Evolutionary conservation across 2,888 invertebrate genomes (phyloP), one percentile per base, ranked within the genome.

Genomic region (Drosophila algonquin): DNA sequence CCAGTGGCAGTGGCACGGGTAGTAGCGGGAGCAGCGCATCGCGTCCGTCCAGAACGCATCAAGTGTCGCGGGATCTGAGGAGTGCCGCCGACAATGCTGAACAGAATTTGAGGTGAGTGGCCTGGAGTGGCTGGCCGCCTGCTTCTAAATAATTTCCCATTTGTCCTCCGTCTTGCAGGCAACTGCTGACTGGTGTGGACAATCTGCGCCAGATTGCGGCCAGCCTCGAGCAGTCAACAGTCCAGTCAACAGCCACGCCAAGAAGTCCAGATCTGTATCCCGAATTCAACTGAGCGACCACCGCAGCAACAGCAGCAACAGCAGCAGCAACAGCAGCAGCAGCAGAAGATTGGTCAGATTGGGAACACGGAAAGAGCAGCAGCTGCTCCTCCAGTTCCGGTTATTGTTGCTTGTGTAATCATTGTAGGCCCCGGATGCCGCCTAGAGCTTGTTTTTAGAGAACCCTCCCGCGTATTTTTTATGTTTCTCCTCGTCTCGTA

Each of bases 141-240:
- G 40, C 14, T 12, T n/a, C 7, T n/a, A 14, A n/a, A 40, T 40
- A n/a, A n/a, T n/a, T 40, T 1, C 14, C n/a, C 2, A 6, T n/a
- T 2, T 14, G 7, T 40, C 40, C n/a, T 40, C 2, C 40, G 2
- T 40, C 53, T 80, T 63, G 59, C 81, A 95, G 95, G 87, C 95
- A 95, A 93, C 90, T 95, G 73, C 92, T 95, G 82, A 93, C 93
- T 69, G 95, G 95, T 52, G 95, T 95, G 58, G 94, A 94, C 81
- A 95, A 95, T 91, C 92, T 95, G 68, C 93, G 95, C 81, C 93
- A 94, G 82, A 93, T 95, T 91, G 95, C 95, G 21, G 93, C 94
- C 46, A 93, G 94, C 45, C 91, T 95, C 78, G 95, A 95, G 83
- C 94, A 93, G 53, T 67, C 75, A 0, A n/a, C 67, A 45, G 59